These are phyloP conservation scores for Harmothoe impar DNA, from an alignment of 2,888 invertebrate species.

Conservation along the genomic window DNA sequence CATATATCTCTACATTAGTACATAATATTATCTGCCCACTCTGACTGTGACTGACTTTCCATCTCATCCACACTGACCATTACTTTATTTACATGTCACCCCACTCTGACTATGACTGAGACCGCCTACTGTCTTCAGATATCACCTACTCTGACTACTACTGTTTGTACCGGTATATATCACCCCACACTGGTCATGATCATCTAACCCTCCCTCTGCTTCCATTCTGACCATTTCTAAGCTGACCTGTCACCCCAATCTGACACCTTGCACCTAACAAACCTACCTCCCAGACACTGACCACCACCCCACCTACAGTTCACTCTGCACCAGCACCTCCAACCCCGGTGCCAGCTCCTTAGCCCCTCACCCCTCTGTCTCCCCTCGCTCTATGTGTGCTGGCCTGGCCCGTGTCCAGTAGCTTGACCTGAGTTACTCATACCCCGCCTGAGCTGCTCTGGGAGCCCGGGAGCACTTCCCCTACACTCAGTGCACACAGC, in stretches of 20 bases:
- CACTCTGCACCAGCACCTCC: background rate
- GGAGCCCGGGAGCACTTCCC: background rate
- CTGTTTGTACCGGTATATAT: too few relatives aligned
- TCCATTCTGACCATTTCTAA: too few relatives aligned
- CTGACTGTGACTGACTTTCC: too few relatives aligned
- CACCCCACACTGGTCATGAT: too few relatives aligned
- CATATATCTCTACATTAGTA: too few relatives aligned
- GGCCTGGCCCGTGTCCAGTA: background rate
- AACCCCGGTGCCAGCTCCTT: background rate
- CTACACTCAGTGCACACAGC: background rate
- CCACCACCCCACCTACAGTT: background rate
- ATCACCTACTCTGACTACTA: too few relatives aligned
- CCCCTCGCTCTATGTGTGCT: background rate
- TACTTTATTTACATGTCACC: too few relatives aligned
- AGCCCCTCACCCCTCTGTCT: background rate
- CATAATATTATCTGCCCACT: too few relatives aligned
- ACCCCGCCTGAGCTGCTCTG: background rate
- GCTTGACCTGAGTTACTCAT: slow-evolving; percentile 1
- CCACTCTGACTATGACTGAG: too few relatives aligned
- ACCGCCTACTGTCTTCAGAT: too few relatives aligned
- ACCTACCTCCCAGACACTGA: background rate
- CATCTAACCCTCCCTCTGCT: too few relatives aligned
- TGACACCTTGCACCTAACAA: background rate
- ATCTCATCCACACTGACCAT: too few relatives aligned
- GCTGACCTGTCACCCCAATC: background rate